phyloP scores from a whole-genome alignment of 2,888 invertebrate species.

The Tetranychus piercei region DNA sequence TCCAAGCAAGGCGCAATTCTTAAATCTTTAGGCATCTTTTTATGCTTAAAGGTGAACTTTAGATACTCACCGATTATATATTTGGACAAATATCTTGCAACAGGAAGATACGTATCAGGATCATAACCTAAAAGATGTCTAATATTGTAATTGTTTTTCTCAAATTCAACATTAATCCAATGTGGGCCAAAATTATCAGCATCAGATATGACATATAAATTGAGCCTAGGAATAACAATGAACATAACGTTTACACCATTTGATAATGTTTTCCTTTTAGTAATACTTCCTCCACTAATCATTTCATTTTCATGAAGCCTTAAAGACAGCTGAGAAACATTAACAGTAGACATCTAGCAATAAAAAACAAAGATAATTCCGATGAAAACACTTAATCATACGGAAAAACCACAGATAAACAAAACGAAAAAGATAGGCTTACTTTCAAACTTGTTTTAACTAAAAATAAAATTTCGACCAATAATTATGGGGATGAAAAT shows the following conservation, averaged over 20 bases:
- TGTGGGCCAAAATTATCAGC: constrained; percentile 9
- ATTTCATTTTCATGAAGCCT: no score
- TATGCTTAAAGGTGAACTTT: not conserved
- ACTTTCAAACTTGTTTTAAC: no score
- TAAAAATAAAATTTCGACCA: no score
- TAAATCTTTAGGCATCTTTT: not conserved
- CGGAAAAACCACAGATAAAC: no score
- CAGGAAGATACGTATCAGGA: not conserved
- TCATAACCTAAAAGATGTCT: not conserved
- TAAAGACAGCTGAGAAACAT: no score
- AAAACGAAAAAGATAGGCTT: no score
- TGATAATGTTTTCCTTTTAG: not conserved
- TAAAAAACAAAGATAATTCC: no score
- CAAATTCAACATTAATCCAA: constrained; percentile 5
- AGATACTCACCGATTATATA: not conserved
- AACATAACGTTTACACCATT: not conserved
- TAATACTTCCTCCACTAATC: not conserved
- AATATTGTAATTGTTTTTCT: constrained; percentile 5
- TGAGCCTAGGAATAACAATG: not conserved
- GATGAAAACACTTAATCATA: no score
- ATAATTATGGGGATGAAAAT: no score
- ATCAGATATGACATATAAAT: constrained; percentile 10
- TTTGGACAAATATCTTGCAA: not conserved
- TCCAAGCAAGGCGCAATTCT: not conserved
- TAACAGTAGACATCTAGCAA: no score